Conservation (phyloP, 1,140 invertebrate genomes). For the Psix sp. region DNA sequence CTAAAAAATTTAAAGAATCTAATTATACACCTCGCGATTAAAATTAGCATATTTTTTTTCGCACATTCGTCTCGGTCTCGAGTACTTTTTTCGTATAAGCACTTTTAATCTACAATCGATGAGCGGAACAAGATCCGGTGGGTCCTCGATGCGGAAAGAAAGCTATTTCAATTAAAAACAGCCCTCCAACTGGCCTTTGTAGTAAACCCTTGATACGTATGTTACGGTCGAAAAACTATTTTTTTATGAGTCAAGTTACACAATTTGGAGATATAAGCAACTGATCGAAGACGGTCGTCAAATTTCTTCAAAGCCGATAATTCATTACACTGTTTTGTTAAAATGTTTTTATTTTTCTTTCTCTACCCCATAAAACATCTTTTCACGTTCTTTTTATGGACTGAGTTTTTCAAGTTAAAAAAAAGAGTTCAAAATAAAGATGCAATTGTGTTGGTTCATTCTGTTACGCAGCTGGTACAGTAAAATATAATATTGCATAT, state of each 20-base stretch:
- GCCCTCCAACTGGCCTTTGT: constrained; percentile 9
- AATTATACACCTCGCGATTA: constrained; percentile 9
- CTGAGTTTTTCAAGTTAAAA: too few species aligned
- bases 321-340: too few species aligned
- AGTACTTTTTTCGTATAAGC: constrained; percentile 18
- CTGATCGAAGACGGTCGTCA: not conserved
- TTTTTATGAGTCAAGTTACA: not conserved
- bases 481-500: too few species aligned
- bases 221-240: not conserved
- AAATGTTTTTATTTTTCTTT: too few species aligned
- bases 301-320: not conserved
- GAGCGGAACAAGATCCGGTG: constrained; percentile 36
- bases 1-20: constrained; percentile 20
- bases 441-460: too few species aligned
- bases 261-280: too few species aligned
- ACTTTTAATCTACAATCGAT: constrained; percentile 33
- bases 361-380: too few species aligned
- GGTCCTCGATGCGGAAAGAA: constrained; percentile 24
- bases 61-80: constrained; percentile 28
- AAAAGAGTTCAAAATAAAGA: too few species aligned
- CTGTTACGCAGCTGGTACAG: too few species aligned
- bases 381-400: too few species aligned
- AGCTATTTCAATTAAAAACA: constrained; percentile 14
- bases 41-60: constrained; percentile 38
- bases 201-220: not conserved